phyloP scores from a whole-genome alignment of 2,113 vertebrate species.

The Spilogale gracilis region DNA sequence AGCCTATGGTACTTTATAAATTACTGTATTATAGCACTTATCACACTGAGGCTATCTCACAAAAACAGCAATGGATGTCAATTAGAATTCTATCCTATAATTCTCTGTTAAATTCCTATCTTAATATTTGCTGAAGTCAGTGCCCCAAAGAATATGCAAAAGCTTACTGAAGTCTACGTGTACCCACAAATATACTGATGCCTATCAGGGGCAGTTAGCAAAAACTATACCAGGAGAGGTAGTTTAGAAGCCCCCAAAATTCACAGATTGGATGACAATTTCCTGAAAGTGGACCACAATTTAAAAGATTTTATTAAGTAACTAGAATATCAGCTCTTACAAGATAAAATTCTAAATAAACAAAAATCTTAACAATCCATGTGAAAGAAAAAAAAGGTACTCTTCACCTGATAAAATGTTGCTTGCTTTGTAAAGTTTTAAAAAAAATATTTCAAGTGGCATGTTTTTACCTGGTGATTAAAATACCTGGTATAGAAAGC shows the following conservation, averaged over 20 bases:
- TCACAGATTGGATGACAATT: background rate
- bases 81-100: background rate
- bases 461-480: background rate
- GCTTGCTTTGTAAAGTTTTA: background rate
- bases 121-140: conserved; percentile 13
- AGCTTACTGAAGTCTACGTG: background rate
- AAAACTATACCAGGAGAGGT: background rate
- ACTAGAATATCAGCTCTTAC: background rate
- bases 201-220: background rate
- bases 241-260: background rate
- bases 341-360: conserved; percentile 19
- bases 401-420: background rate
- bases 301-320: conserved; percentile 12
- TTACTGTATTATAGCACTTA: background rate
- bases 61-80: background rate
- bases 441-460: background rate
- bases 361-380: background rate
- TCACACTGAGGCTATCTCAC: background rate
- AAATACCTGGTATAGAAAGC: background rate
- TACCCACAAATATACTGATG: background rate
- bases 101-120: background rate
- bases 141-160: background rate
- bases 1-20: background rate
- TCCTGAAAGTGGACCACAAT: background rate
- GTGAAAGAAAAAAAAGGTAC: background rate